Evolutionary conservation across 2,888 invertebrate genomes (phyloP), one percentile per base, ranked within the genome.

Genomic region (Alentia gelatinosa): DNA sequence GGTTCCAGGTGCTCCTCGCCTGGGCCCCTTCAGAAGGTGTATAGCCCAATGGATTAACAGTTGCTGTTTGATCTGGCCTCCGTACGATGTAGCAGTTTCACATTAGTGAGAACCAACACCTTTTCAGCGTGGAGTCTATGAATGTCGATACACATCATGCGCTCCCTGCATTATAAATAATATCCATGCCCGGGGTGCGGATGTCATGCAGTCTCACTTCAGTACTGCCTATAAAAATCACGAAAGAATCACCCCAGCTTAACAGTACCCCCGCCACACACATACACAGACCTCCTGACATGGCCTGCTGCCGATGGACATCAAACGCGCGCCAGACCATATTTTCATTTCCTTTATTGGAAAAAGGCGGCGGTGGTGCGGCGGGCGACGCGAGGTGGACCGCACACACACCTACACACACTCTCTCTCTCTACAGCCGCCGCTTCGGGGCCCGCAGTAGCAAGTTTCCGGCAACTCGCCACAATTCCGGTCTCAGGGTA

Each of bases 321-420:
- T 68, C 68, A 68, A 68, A 68, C n/a, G 68, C 23, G 47, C 47
- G n/a, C n/a, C 68, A 12, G 4, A 30, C 26, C 5, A 15, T 68
- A 68, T 68, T 68, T 68, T 68, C 68, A 68, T 68, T 68, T 68
- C 68, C 68, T 12, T 68, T 68, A 68, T 68, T 68, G 56, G 56
- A 56, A 56, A 56, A 12, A 12, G 56, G 19, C 12, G 47, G 19
- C 47, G 19, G n/a, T n/a, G n/a, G n/a, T n/a, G n/a, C n/a, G n/a
- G n/a, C n/a, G n/a, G n/a, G n/a, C n/a, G n/a, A n/a, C n/a, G n/a
- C n/a, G n/a, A n/a, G n/a, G n/a, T n/a, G n/a, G n/a, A n/a, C n/a
- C n/a, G n/a, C n/a, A n/a, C n/a, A 47, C 47, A 12, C 19, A 19
- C 9, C 7, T 47, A 47, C 47, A 47, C 47, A 47, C 9, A 47